A percentile compares a stretch with the other conserved stretches of the same genome.
phyloP scores from a whole-genome alignment of 2,888 invertebrate species.

The Seira ritae region DNA sequence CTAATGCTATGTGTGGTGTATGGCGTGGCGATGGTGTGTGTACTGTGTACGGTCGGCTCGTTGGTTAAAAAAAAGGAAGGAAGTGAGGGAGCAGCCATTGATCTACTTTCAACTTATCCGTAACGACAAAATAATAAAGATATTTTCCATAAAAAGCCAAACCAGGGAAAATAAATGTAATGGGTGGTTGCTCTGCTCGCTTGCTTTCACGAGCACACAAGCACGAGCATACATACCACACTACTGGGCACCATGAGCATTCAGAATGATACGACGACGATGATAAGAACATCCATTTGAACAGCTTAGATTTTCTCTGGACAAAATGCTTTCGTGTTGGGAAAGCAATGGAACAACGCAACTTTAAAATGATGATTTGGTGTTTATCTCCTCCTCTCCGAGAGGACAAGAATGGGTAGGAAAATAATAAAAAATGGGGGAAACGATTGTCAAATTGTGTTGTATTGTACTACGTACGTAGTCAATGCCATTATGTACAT shows the following conservation, averaged over 20 bases:
- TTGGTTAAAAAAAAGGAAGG: neutral
- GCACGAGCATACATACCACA: neutral
- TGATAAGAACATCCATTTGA: constrained; percentile 1
- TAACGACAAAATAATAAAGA: constrained; percentile 37
- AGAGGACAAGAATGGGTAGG: neutral
- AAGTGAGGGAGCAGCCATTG: constrained; percentile 35
- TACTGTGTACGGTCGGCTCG: neutral
- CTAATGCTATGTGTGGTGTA: no score
- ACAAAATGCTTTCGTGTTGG: neutral
- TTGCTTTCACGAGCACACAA: constrained; percentile 22
- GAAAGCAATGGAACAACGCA: neutral
- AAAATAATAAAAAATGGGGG: neutral
- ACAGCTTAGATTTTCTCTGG: neutral
- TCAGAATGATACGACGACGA: neutral
- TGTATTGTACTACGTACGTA: neutral
- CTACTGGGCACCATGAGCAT: no score
- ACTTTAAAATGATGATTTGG: constrained; percentile 5
- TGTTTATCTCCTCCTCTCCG: neutral
- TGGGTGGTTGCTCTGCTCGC: neutral
- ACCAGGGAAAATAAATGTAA: constrained; percentile 32
- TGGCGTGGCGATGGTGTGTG: no score
- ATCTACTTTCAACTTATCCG: constrained; percentile 34
- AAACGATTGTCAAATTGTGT: neutral
- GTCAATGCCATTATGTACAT: no score
- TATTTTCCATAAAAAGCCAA: constrained; percentile 24